Conservation (phyloP, 2,888 invertebrate genomes). For the Trissonchulus latispiculum region DNA sequence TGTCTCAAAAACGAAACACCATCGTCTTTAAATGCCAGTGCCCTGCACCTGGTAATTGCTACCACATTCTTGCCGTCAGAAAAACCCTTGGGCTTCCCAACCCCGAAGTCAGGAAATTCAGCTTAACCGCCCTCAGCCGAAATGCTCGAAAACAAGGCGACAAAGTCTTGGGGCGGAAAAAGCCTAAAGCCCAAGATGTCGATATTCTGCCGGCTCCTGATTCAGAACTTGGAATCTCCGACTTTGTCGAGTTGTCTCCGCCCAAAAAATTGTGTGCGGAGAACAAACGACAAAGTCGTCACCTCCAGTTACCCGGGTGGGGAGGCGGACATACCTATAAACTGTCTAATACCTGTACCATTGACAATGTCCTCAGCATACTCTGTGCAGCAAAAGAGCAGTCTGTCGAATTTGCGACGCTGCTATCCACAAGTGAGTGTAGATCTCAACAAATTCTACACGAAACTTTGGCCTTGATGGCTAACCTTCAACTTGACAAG, state of each 20-base stretch:
- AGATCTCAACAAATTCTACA: not conserved
- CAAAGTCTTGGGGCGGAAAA: not conserved
- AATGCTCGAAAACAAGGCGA: not conserved
- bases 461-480: not conserved
- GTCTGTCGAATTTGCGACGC: not conserved
- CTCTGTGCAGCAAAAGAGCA: too few relatives aligned
- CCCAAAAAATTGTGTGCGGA: not conserved
- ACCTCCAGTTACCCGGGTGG: not conserved
- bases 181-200: not conserved
- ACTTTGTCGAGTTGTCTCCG: not conserved
- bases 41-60: not conserved
- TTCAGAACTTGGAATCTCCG: too few relatives aligned
- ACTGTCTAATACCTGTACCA: not conserved
- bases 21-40: not conserved
- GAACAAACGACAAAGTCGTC: not conserved
- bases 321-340: not conserved
- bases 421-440: not conserved
- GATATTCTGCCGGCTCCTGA: not conserved
- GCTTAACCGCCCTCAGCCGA: not conserved
- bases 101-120: not conserved
- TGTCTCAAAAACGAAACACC: not conserved
- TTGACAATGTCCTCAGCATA: not conserved
- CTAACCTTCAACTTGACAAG: not conserved
- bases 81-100: not conserved
- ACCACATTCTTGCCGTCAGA: conserved; percentile 2